Percentiles rank a stretch among this genome's conserved stretches.
Conservation (phyloP, 2,888 invertebrate genomes). For the Melolontha melolontha region DNA sequence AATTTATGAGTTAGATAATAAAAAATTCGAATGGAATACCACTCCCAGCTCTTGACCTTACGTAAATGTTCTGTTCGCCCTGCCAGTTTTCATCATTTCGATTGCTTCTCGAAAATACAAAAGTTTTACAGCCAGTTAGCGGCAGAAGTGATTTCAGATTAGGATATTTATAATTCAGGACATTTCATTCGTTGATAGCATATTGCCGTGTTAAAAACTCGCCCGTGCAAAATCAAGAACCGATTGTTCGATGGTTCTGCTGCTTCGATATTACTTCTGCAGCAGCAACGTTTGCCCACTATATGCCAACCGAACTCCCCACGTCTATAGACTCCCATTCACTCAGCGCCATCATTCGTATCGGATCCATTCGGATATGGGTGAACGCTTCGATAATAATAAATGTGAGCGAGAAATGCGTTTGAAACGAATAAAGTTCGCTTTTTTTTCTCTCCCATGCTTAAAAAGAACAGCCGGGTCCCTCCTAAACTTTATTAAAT, state of each 20-base stretch:
- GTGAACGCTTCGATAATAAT: constrained; percentile 33
- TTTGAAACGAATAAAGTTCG: constrained; percentile 6
- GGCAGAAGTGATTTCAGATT: constrained; percentile 45
- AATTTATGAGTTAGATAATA: no score
- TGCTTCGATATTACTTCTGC: no score
- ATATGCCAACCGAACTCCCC: neutral
- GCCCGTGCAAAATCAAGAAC: constrained; percentile 48
- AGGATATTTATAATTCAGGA: constrained; percentile 49
- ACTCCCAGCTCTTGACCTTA: no score
- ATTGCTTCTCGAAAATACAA: constrained; percentile 43
- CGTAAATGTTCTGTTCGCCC: neutral
- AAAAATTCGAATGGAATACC: no score
- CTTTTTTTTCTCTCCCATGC: neutral
- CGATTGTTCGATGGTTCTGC: constrained; percentile 12
- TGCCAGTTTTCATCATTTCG: constrained; percentile 43
- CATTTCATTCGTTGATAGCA: constrained; percentile 47
- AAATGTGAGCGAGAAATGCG: constrained; percentile 12
- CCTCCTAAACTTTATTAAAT: constrained; percentile 16
- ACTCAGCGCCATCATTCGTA: constrained; percentile 29
- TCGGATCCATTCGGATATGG: constrained; percentile 19
- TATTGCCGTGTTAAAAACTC: constrained; percentile 44
- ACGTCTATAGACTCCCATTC: constrained; percentile 12
- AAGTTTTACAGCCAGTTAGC: constrained; percentile 48
- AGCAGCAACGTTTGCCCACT: constrained; percentile 3
- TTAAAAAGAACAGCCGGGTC: constrained; percentile 19